A percentile compares a stretch with the other conserved stretches of the same genome.
Conservation (phyloP, 2,888 invertebrate species). For the Deladenus siricidicola region DNA sequence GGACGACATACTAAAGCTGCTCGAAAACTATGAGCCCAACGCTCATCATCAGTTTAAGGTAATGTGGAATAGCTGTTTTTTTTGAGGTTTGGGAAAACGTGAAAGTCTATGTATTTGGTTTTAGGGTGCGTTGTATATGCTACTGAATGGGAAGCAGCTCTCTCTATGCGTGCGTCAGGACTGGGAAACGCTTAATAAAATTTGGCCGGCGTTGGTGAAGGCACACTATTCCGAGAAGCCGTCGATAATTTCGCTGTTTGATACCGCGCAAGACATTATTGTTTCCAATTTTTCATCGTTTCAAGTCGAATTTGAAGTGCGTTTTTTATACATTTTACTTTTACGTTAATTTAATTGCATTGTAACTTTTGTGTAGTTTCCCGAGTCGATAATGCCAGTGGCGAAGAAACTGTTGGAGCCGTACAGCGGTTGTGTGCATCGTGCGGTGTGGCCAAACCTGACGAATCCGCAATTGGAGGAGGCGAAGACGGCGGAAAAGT, state of each 20-base stretch:
- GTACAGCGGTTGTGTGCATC: constrained; percentile 19
- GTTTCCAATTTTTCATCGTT: constrained; percentile 49
- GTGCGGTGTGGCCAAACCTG: constrained; percentile 9
- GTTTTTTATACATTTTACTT: background rate
- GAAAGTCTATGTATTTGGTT: constrained; percentile 1
- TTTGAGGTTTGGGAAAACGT: background rate
- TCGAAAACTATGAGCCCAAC: constrained; percentile 59
- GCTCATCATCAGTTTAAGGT: constrained; percentile 68
- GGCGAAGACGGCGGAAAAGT: constrained; percentile 7
- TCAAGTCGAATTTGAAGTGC: constrained; percentile 39
- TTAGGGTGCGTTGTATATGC: constrained; percentile 69
- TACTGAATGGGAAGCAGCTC: constrained; percentile 64
- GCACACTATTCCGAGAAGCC: constrained; percentile 78
- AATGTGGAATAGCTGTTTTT: background rate
- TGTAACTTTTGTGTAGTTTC: constrained; percentile 17
- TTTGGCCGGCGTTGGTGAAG: constrained; percentile 70
- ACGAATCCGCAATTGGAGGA: constrained; percentile 5
- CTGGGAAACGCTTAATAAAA: constrained; percentile 66
- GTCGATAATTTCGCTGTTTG: constrained; percentile 56
- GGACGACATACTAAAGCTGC: constrained; percentile 62
- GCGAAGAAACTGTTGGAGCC: constrained; percentile 23
- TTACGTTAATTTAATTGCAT: background rate
- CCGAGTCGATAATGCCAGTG: constrained; percentile 21
- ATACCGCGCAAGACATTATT: constrained; percentile 54
- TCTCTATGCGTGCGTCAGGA: constrained; percentile 67